phyloP scores from a whole-genome alignment of 2,113 vertebrate genomes.

The Anolis carolinensis region DNA sequence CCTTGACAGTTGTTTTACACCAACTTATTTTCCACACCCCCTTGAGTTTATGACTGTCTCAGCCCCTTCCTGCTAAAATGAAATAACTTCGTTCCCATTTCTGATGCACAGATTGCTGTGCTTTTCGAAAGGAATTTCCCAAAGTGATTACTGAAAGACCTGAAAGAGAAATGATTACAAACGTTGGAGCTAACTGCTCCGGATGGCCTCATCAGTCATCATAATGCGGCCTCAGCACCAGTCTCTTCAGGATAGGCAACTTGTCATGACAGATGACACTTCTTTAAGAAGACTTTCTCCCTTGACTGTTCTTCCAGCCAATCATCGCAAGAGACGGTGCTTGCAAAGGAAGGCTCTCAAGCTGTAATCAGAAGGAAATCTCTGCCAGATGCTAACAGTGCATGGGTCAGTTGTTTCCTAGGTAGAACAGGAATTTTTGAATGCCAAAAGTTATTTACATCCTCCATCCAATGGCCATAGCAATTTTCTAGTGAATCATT shows the following conservation, averaged over 20 bases:
- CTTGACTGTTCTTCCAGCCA: slow-evolving; percentile 44
- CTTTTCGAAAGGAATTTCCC: slow-evolving; percentile 62
- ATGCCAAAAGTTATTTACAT: slow-evolving; percentile 11
- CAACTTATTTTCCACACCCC: background rate
- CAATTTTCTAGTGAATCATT: background rate
- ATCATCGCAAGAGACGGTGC: slow-evolving; percentile 42
- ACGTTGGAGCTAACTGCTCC: slow-evolving; percentile 67
- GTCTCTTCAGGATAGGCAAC: slow-evolving; percentile 63
- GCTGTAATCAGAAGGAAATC: slow-evolving; percentile 58
- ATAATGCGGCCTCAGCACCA: slow-evolving; percentile 55
- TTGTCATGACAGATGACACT: slow-evolving; percentile 67
- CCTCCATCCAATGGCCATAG: background rate
- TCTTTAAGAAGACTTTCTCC: slow-evolving; percentile 49
- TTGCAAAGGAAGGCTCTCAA: slow-evolving; percentile 43
- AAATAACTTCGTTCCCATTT: slow-evolving; percentile 39
- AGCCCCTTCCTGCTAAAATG: slow-evolving; percentile 48
- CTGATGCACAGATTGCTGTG: slow-evolving; percentile 10
- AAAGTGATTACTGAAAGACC: slow-evolving; percentile 61
- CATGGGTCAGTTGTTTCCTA: slow-evolving; percentile 4
- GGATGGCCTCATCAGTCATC: slow-evolving; percentile 70
- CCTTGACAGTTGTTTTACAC: slow-evolving; percentile 21
- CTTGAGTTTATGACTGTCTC: slow-evolving; percentile 27
- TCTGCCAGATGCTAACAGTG: slow-evolving; percentile 8
- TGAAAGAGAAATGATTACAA: slow-evolving; percentile 73
- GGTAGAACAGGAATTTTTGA: background rate